Evolutionary conservation across 2,113 vertebrate genomes (phyloP), one percentile per base, ranked within the genome.

Genomic region (Gorsachius goisagi): DNA sequence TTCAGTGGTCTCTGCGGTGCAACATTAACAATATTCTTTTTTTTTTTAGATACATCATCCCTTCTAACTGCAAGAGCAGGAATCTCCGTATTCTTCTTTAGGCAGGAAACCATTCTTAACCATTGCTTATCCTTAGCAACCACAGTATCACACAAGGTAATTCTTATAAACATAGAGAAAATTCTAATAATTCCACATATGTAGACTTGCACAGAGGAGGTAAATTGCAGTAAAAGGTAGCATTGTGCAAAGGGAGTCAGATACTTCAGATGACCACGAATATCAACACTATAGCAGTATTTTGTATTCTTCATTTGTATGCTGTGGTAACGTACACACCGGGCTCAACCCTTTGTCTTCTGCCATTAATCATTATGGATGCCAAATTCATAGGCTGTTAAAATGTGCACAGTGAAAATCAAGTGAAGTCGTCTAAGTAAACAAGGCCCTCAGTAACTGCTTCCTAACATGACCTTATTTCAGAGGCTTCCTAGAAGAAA

Each of bases 301-400:
- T 94, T 85, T 73, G 2, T 74, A 22, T 85, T 88, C 53, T 77
- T 71, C 53, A 23, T 23, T 59, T 33, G 37, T 72, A 26, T 2
- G 1, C n/a, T 2, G 0, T 5, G 45, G 30, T 58, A 71, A 32
- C 2, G 2, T 76, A 47, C 24, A 27, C 6, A 1, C 7, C 1
- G 1, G 15, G 27, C 66, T 50, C 27, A 74, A 28, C 28, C 30
- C 39, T 87, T 55, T 63, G n/a, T 37, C 35, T 91, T 69, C 30
- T 49, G 33, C 56, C 37, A 5, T 26, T 44, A 28, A 32, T 62
- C n/a, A 17, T 50, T 33, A 12, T 7, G 12, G 47, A 9, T 74
- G 37, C 11, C 64, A 35, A 56, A 78, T 47, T 78, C 73, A 64
- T 11, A 49, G 30, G 19, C 88, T 74, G 26, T 28, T 85, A 63